Evolutionary conservation across 2,797 vertebrate genomes (phyloP).

Genomic region (Rallus crepitans): DNA sequence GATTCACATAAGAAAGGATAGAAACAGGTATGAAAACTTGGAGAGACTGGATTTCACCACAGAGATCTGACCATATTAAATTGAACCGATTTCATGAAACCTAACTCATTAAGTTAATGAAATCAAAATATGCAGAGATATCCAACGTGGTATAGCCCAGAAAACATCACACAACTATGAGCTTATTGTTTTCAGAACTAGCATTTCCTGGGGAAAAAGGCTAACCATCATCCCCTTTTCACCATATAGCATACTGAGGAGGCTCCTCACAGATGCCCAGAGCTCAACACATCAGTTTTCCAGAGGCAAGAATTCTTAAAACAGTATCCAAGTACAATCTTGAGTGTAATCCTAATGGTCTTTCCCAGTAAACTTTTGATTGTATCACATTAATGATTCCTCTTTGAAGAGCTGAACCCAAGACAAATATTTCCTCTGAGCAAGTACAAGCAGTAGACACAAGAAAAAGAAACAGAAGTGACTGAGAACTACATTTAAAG

Average conservation of each 20-base stretch:
- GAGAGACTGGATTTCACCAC: not conserved
- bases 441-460: not conserved
- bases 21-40: not conserved
- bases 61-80: not conserved
- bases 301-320: not conserved
- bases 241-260: not conserved
- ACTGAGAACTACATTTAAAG: not conserved
- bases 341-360: not conserved
- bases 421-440: not conserved
- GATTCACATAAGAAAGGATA: not conserved
- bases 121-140: not conserved
- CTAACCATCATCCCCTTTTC: not conserved
- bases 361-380: not conserved
- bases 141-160: accelerated
- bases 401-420: not conserved
- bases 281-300: not conserved
- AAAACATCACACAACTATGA: not conserved
- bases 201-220: not conserved
- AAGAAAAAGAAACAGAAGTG: not conserved
- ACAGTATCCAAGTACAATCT: not conserved
- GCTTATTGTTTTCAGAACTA: not conserved
- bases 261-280: not conserved
- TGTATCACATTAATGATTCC: not conserved
- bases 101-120: too few species aligned
- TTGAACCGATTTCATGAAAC: not conserved